Evolutionary conservation across 2,113 vertebrate genomes (phyloP), one percentile per base, ranked within the genome.

Genomic region (Emberiza fucata): DNA sequence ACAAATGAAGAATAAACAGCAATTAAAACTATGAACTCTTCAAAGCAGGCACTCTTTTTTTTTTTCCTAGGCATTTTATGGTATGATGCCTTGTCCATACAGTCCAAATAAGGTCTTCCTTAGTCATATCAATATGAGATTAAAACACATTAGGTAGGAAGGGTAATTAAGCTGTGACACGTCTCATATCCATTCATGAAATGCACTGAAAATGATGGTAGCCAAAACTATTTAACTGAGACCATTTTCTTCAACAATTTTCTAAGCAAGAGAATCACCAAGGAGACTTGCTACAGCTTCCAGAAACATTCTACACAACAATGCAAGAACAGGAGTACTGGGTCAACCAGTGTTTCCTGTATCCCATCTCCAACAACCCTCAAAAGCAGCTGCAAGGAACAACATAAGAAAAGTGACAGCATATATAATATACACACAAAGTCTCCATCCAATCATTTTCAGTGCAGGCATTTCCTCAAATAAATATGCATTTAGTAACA

Each of bases 1-100:
- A 86, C 39, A 92, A 88, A 69, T 45, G 50, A 95, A 90, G 83
- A 94, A 86, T 44, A 94, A 89, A 81, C 48, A 90, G 25, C 37
- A 76, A 71, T 78, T 85, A 86, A 76, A 72, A 66, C 44, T 57
- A 79, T 25, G n/a, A 95, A 81, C 33, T 86, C 29, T 77, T 94
- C 79, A 93, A 96, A 63, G 64, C 47, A 73, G 12, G 15, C 21
- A 73, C 11, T 33, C 8, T 42, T 59, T 5, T 39, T 53, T 35
- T 78, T 80, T 45, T 24, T 13, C 20, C 27, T 60, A 72, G 24
- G 48, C 42, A 63, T 71, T 65, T 22, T 63, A 47, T 39, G 12
- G 12, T 63, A 72, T 14, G 14, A 48, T 4, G 11, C 50, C 28
- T 90, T 80, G 88, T 80, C 79, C 59, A 80, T 45, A 60, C 40